Evolutionary conservation across 2,113 vertebrate species (phyloP), one percentile per base, ranked within the genome.

Genomic region (Tinamus guttatus): DNA sequence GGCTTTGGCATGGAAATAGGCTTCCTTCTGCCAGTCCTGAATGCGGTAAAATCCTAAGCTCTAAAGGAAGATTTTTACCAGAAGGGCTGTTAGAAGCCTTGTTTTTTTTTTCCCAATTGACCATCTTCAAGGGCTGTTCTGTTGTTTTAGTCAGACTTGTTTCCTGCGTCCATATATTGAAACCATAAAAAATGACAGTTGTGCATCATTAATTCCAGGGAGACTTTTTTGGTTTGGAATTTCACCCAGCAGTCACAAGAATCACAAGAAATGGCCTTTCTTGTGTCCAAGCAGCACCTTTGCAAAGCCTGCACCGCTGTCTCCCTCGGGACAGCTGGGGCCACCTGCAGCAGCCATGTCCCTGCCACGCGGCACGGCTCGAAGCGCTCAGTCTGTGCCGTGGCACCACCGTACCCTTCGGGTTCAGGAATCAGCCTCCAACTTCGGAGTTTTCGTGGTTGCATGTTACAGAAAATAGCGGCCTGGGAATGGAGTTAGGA

Each of bases 351-450:
- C 38, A 30, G 69, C 11, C n/a, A 65, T 22, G 10, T 49, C 21
- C 49, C 21, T 20, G 1, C 19, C 15, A 4, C 58, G 32, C 24
- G 0, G 5, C 5, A 5, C 5, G 56, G 32, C 20, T 47, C 6
- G 24, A 73, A n/a, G 21, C 51, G 11, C 15, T 16, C 19, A 24
- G 63, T 51, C 15, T 21, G 19, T 38, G 49, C 58, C 22, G 43
- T 24, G 6, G 54, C 60, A 36, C 67, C 51, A 10, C 28, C 51
- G 51, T 88, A 15, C 15, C 54, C 41, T 14, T 18, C 54, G 0
- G 0, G 10, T 3, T 27, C 67, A 59, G 64, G 68, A 88, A 56
- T 5, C 7, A 69, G 63, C 56, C 73, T 38, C 52, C 9, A 56
- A 34, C 34, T 36, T 47, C 58, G 15, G 30, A 13, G 62, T 45